A percentile compares a stretch with the other conserved stretches of the same genome.
Conservation (phyloP, 2,797 vertebrate genomes). For the Pantherophis vulpinus region DNA sequence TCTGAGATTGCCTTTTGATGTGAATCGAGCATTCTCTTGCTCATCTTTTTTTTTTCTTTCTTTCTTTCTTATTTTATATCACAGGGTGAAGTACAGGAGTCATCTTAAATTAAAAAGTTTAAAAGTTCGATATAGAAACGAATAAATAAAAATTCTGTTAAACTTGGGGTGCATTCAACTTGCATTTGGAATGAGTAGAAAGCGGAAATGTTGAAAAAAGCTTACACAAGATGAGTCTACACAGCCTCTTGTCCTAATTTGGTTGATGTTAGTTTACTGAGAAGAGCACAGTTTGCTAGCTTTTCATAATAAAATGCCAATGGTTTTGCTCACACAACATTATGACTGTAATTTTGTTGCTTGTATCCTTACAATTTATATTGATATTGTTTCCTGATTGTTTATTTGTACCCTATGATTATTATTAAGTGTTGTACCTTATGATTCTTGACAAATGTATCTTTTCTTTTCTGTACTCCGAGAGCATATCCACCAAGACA, state of each 20-base stretch:
- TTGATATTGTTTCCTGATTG: too few relatives aligned
- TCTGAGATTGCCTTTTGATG: not conserved
- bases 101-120: not conserved
- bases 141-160: not conserved
- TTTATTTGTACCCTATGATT: too few relatives aligned
- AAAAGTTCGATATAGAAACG: not conserved
- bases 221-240: not conserved
- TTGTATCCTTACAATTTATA: too few relatives aligned
- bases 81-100: not conserved
- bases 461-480: too few relatives aligned
- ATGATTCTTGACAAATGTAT: too few relatives aligned
- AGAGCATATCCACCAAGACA: too few relatives aligned
- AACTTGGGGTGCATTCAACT: not conserved
- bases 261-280: not conserved
- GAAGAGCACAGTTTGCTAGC: not conserved
- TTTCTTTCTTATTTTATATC: not conserved
- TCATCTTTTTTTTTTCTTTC: not conserved
- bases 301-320: not conserved
- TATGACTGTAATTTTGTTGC: too few relatives aligned
- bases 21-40: not conserved
- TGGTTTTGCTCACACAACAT: not conserved
- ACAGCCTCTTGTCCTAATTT: not conserved
- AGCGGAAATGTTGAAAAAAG: not conserved
- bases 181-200: not conserved
- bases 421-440: too few relatives aligned